Evolutionary conservation across 2,113 vertebrate species (phyloP), one percentile per base, ranked within the genome.

Genomic region (Plestiodon gilberti): DNA sequence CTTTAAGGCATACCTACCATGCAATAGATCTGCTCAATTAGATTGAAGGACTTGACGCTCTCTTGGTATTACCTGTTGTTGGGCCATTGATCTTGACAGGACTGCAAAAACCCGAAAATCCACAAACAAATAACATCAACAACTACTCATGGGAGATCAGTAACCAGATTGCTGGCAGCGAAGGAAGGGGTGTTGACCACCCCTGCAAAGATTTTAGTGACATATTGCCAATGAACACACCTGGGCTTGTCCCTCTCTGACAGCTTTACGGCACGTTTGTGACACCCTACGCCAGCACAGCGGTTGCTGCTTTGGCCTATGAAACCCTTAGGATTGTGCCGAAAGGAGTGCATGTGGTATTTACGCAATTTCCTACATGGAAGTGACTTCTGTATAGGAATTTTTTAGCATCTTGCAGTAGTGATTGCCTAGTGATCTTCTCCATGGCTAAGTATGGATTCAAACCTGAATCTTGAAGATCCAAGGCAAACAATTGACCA

Each of bases 21-120:
- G 87, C 80, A 90, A 86, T 74, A 13, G 0, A 25, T 8, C 79
- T 82, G 38, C 65, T 89, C 92, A 87, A 33, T 87, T 69, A 20
- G 70, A 1, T 23, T 71, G 71, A 73, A 83, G 64, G 84, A 10
- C 4, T 33, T 83, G 20, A 76, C n/a, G 40, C 11, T 64, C n/a
- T 18, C 20, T 64, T 80, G 38, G 20, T 40, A 14, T 79, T 25
- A 79, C 35, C 78, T 40, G 25, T 20, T n/a, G 28, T 55, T 6
- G 52, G 17, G 38, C 25, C 78, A 81, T 65, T 65, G 61, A 30
- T 64, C 40, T 65, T 65, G 38, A 43, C 33, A 78, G 57, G 59
- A 38, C 59, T 78, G 33, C 78, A 81, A 43, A 81, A 30, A 28
- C 30, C 43, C 14, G 20, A 78, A 43, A 40, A 30, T 33, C 64